phyloP scores from a whole-genome alignment of 1,140 invertebrate genomes.

The Potamilus streckersoni region DNA sequence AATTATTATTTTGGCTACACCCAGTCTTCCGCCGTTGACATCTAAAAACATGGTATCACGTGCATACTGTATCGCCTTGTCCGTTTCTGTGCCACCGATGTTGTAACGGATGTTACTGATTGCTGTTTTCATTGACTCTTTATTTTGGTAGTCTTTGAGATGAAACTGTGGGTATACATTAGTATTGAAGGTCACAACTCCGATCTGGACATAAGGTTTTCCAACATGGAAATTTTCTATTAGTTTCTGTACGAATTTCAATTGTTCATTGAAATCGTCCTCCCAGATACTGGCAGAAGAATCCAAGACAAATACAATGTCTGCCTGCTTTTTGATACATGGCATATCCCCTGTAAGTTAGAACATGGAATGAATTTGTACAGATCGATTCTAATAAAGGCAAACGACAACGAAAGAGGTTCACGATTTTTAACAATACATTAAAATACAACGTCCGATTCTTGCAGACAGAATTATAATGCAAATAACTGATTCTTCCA shows the following conservation, averaged over 20 bases:
- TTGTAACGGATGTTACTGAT: conserved; percentile 31
- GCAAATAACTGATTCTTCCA: too few species aligned
- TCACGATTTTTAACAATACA: too few species aligned
- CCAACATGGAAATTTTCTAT: conserved; percentile 28
- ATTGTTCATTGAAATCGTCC: conserved; percentile 29
- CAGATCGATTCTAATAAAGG: too few species aligned
- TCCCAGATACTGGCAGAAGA: conserved; percentile 33
- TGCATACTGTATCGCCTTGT: conserved; percentile 37
- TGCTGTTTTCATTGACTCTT: conserved; percentile 29
- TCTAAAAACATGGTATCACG: conserved; percentile 40
- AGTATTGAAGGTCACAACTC: conserved; percentile 34
- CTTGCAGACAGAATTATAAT: too few species aligned
- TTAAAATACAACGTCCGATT: too few species aligned
- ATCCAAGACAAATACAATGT: conserved; percentile 37
- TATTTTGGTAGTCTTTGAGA: conserved; percentile 23
- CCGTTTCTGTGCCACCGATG: conserved; percentile 37
- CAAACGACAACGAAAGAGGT: too few species aligned
- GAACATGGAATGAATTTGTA: background rate
- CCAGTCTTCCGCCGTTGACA: conserved; percentile 37
- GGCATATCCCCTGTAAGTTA: background rate
- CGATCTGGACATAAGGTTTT: conserved; percentile 30
- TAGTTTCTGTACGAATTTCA: conserved; percentile 34
- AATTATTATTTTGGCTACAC: conserved; percentile 42
- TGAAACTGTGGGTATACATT: conserved; percentile 24
- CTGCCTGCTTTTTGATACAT: conserved; percentile 16